Evolutionary conservation across 2,888 invertebrate species (phyloP).

Genomic region (Emmelina monodactyla): DNA sequence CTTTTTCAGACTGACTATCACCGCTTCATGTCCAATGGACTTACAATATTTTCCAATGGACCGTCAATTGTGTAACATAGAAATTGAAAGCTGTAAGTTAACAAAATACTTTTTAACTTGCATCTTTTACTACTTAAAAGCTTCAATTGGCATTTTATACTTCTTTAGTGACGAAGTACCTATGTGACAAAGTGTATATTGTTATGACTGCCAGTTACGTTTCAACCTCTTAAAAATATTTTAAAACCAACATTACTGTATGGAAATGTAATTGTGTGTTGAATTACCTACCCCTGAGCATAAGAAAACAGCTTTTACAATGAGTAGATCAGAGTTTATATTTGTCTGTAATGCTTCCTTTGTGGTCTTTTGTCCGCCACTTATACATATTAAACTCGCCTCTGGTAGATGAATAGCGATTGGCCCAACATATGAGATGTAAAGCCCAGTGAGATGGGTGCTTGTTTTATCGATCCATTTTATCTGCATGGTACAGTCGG

Average conservation of each 20-base stretch:
- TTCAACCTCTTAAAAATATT: too few species aligned
- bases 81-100: constrained; percentile 96
- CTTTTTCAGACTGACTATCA: constrained; percentile 85
- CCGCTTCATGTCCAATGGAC: constrained; percentile 95
- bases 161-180: too few species aligned
- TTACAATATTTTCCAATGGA: constrained; percentile 97
- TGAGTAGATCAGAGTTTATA: not conserved
- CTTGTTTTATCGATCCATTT: constrained; percentile 57
- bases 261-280: too few species aligned
- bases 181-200: too few species aligned
- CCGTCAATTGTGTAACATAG: constrained; percentile 91
- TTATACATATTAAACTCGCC: constrained; percentile 14
- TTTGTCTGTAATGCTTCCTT: not conserved
- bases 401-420: constrained; percentile 26
- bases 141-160: too few species aligned
- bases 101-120: too few species aligned
- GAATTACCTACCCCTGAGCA: too few species aligned
- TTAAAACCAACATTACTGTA: too few species aligned
- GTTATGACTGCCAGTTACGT: too few species aligned
- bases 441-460: constrained; percentile 64
- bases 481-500: constrained; percentile 80
- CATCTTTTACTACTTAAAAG: too few species aligned
- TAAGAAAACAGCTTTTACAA: not conserved
- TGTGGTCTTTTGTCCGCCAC: not conserved
- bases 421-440: not conserved